Evolutionary conservation across 2,888 invertebrate species (phyloP), one percentile per base, ranked within the genome.

Genomic region (Calliopum simillimum): DNA sequence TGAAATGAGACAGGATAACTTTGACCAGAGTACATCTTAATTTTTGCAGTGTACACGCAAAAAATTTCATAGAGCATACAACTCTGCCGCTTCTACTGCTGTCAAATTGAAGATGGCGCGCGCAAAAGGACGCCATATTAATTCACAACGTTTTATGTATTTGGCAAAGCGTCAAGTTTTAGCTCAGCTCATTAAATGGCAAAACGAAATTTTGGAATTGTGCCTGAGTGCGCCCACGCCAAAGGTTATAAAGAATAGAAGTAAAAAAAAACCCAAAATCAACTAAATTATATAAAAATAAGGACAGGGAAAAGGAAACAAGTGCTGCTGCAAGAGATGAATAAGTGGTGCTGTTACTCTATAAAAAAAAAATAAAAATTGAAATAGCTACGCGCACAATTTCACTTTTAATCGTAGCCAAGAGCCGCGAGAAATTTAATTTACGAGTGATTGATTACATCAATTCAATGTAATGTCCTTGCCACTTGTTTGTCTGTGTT

Each of bases 391-490:
- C 71, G 70, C 71, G 73, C 73, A 77, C 77, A 75, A 77, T 79
- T 78, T 78, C 77, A 75, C 76, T 75, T 76, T 80, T 80, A 81
- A 82, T 80, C 80, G 79, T 70, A 70, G 74, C 71, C 68, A 68
- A 62, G 66, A 44, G 75, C 76, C 75, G 76, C 78, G 72, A 74
- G 75, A 82, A 80, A 81, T 82, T 81, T 82, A 81, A 82, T 81
- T 82, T 79, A 76, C 77, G 71, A 75, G 75, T 82, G 80, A 81
- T 82, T 82, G 81, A 81, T 82, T 79, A 70, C 79, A 75, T 73
- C 78, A 77, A 81, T 82, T 82, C 78, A 71, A 73, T 75, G 74
- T 77, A 79, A 82, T 77, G 77, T 81, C 72, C 72, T 61, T 62
- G 49, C 75, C 79, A 71, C 67, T 67, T 67, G 62, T 58, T 55